phyloP scores from a whole-genome alignment of 2,113 vertebrate genomes.

The Platycercus adscitus region DNA sequence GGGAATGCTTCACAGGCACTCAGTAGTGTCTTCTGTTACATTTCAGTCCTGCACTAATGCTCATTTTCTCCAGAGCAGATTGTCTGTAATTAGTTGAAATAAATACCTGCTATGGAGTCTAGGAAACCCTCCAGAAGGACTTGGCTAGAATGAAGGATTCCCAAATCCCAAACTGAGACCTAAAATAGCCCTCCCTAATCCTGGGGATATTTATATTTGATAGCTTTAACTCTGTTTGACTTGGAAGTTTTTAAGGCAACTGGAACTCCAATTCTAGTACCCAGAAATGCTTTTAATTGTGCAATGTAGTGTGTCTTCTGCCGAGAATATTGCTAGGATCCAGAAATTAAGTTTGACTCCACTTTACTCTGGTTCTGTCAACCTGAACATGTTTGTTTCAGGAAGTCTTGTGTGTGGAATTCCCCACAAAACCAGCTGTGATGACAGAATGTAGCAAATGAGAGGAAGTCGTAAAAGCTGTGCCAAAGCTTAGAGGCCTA shows the following conservation, averaged over 20 bases:
- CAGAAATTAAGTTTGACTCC: background rate
- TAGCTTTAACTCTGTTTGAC: background rate
- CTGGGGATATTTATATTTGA: background rate
- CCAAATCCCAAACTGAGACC: background rate
- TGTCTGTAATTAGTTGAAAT: constrained; percentile 49
- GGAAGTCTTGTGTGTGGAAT: background rate
- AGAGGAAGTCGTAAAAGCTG: background rate
- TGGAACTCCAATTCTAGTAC: background rate
- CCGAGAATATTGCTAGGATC: background rate
- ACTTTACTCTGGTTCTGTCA: background rate
- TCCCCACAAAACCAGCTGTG: background rate
- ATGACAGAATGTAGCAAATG: background rate
- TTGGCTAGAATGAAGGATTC: constrained; percentile 15
- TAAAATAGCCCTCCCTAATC: background rate
- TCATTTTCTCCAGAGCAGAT: constrained; percentile 48
- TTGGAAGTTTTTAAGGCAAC: background rate
- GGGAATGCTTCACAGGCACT: background rate
- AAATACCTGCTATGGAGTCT: constrained; percentile 34
- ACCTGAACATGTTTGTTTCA: accelerated
- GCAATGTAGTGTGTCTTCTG: background rate
- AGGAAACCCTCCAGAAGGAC: constrained; percentile 43
- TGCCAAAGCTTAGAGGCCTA: background rate
- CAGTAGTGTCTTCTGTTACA: background rate
- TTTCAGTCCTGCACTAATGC: background rate
- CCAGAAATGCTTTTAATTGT: background rate